Conservation (phyloP, 2,113 vertebrate species). For the Ictidomys tridecemlineatus region DNA sequence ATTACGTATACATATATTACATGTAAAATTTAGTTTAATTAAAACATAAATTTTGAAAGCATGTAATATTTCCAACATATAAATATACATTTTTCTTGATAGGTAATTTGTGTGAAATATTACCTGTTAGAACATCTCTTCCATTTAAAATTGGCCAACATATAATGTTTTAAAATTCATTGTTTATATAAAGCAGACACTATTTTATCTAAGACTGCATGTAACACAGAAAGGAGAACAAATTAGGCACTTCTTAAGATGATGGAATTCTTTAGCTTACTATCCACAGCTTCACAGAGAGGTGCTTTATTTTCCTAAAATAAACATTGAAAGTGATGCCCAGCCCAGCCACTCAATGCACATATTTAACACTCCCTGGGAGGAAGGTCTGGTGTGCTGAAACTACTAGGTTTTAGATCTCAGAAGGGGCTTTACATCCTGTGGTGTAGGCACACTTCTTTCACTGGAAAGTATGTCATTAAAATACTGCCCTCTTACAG, state of each 20-base stretch:
- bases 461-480: conserved; percentile 68
- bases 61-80: not conserved
- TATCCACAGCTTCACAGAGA: not conserved
- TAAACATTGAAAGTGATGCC: conserved; percentile 60
- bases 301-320: conserved; percentile 68
- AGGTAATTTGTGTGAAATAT: conserved; percentile 10
- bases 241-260: not conserved
- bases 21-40: conserved; percentile 2
- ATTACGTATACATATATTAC: not conserved
- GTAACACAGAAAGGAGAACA: not conserved
- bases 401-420: conserved; percentile 67
- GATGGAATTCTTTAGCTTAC: conserved; percentile 10
- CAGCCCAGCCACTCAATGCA: conserved; percentile 58
- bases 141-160: not conserved
- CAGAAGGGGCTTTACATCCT: conserved; percentile 68
- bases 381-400: conserved; percentile 60
- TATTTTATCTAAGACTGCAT: conserved; percentile 9
- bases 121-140: not conserved
- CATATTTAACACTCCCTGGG: conserved; percentile 73
- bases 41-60: conserved; percentile 15
- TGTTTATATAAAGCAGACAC: not conserved
- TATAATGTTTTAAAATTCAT: conserved; percentile 3
- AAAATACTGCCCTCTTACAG: conserved; percentile 69
- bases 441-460: conserved; percentile 69
- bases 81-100: conserved; percentile 8